Conservation (phyloP, 2,797 vertebrate species). For the Helostoma temminkii region DNA sequence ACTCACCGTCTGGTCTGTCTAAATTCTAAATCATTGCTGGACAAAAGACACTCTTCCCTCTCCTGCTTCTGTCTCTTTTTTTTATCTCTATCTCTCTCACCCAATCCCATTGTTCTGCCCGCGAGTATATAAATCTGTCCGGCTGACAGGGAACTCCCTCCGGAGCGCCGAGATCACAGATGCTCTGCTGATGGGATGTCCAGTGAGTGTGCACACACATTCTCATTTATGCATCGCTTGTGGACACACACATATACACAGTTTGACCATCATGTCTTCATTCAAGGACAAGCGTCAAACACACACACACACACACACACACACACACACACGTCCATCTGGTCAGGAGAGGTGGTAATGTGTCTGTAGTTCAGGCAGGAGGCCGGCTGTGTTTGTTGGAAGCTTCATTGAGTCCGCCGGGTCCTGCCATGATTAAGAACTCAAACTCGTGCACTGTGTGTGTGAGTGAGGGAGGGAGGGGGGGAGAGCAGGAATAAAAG, state of each 20-base stretch:
- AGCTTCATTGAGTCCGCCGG: conserved; percentile 53
- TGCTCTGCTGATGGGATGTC: conserved; percentile 75
- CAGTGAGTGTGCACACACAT: conserved; percentile 31
- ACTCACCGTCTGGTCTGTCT: conserved; percentile 80
- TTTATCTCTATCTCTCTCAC: conserved; percentile 22
- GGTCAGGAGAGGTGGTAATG: conserved; percentile 54
- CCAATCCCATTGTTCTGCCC: conserved; percentile 19
- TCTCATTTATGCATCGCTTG: conserved; percentile 32
- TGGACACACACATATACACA: conserved; percentile 39
- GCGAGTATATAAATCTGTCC: conserved; percentile 43
- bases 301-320: conserved; percentile 11
- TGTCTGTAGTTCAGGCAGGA: conserved; percentile 65
- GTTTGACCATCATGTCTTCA: conserved; percentile 74
- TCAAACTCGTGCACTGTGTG: conserved; percentile 38
- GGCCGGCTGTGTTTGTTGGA: conserved; percentile 62
- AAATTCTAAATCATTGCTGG: conserved; percentile 92
- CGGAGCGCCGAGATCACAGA: conserved; percentile 67
- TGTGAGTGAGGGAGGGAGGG: not conserved
- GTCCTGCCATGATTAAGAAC: conserved; percentile 68
- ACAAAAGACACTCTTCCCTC: conserved; percentile 87
- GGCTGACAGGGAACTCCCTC: conserved; percentile 70
- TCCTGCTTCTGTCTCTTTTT: not conserved
- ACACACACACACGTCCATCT: conserved; percentile 68
- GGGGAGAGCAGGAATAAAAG: not conserved
- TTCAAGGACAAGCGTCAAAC: conserved; percentile 71